Evolutionary conservation across 2,797 vertebrate species (phyloP).

Genomic region (Liparis tanakae): DNA sequence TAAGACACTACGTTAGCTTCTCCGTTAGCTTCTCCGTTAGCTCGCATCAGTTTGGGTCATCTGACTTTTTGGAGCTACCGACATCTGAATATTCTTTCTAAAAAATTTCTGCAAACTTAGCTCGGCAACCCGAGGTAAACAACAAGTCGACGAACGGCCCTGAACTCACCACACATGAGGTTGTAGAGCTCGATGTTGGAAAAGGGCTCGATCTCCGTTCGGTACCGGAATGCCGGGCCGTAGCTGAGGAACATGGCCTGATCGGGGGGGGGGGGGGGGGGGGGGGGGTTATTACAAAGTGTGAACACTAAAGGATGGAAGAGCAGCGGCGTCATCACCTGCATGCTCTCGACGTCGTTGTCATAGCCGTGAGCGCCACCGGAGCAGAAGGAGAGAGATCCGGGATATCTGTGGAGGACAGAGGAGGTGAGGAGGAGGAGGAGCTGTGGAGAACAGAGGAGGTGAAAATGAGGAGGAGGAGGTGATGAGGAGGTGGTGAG

Average conservation of each 20-base stretch:
- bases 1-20: no score
- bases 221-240: conserved; percentile 77
- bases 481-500: no score
- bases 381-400: conserved; percentile 73
- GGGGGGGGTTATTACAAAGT: no score
- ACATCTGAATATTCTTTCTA: no score
- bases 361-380: conserved; percentile 84
- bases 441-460: no score
- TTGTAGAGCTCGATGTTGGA: conserved; percentile 85
- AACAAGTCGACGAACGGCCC: not conserved
- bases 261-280: no score
- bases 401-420: conserved; percentile 59
- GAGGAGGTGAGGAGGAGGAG: no score
- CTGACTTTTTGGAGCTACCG: no score
- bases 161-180: conserved; percentile 83
- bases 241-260: conserved; percentile 84
- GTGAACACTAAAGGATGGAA: no score
- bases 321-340: conserved; percentile 55
- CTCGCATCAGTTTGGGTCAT: not conserved
- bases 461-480: no score
- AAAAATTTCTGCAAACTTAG: not conserved
- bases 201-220: conserved; percentile 77
- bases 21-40: no score
- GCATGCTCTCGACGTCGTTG: conserved; percentile 83
- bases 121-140: not conserved